Evolutionary conservation across 2,888 invertebrate species (phyloP).

Genomic region (Cordylochernes scorpioides): DNA sequence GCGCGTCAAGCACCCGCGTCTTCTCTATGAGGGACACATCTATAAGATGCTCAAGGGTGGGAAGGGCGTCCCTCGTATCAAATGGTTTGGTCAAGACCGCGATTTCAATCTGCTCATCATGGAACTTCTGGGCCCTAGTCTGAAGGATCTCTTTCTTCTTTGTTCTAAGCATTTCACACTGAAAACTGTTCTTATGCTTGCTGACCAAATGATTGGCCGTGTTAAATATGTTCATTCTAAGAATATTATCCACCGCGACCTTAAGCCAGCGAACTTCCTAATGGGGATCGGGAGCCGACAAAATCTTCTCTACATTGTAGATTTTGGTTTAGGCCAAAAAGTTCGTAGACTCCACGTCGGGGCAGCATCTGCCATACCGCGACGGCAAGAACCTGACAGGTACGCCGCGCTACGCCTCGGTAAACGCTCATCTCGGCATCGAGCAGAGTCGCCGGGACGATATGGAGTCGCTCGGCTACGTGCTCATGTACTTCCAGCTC

Average conservation of each 20-base stretch:
- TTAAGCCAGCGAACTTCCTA: neutral
- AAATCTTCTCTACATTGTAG: neutral
- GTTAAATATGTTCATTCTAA: neutral
- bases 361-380: too few relatives aligned
- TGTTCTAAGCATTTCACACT: neutral
- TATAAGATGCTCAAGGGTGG: too few relatives aligned
- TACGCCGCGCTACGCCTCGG: neutral
- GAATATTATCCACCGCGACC: slow-evolving; percentile 1
- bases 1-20: too few relatives aligned
- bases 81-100: too few relatives aligned
- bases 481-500: slow-evolving; percentile 95
- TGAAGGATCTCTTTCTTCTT: neutral
- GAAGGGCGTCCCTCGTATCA: too few relatives aligned
- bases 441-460: slow-evolving; percentile 93
- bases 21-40: too few relatives aligned
- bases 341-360: too few relatives aligned
- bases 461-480: slow-evolving; percentile 89
- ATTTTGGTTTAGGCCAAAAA: neutral
- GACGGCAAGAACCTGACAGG: neutral
- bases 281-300: neutral
- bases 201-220: neutral
- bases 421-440: slow-evolving; percentile 8
- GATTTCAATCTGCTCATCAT: too few relatives aligned
- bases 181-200: neutral
- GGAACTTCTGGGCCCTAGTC: neutral